phyloP scores from a whole-genome alignment of 2,797 vertebrate genomes.

The Sciurus carolinensis region DNA sequence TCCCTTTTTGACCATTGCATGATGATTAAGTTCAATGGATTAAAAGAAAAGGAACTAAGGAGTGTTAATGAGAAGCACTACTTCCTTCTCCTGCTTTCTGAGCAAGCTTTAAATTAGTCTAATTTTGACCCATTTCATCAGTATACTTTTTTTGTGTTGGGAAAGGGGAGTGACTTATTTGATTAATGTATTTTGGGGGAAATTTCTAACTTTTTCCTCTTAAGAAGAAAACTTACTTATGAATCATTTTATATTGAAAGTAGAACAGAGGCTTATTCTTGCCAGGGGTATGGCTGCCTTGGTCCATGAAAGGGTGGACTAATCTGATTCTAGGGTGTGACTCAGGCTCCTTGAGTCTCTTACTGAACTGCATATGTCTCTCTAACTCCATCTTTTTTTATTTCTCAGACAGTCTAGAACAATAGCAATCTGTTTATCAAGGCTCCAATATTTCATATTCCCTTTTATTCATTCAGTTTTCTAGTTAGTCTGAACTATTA shows the following conservation, averaged over 20 bases:
- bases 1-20: background rate
- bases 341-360: background rate
- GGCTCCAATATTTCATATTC: background rate
- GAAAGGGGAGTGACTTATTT: background rate
- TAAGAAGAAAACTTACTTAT: background rate
- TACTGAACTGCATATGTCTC: background rate
- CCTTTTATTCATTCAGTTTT: background rate
- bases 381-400: background rate
- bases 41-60: background rate
- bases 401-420: background rate
- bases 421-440: background rate
- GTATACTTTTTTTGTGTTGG: background rate
- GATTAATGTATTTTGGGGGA: background rate
- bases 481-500: background rate
- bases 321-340: background rate
- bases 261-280: background rate
- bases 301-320: background rate
- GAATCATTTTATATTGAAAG: background rate
- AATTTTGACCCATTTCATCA: background rate
- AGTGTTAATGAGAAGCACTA: background rate
- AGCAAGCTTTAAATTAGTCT: background rate
- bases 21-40: background rate
- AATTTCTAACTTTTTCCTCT: background rate
- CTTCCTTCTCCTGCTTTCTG: background rate
- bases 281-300: background rate